Evolutionary conservation across 2,888 invertebrate species (phyloP), one percentile per base, ranked within the genome.

Genomic region (Apotomis turbidana): DNA sequence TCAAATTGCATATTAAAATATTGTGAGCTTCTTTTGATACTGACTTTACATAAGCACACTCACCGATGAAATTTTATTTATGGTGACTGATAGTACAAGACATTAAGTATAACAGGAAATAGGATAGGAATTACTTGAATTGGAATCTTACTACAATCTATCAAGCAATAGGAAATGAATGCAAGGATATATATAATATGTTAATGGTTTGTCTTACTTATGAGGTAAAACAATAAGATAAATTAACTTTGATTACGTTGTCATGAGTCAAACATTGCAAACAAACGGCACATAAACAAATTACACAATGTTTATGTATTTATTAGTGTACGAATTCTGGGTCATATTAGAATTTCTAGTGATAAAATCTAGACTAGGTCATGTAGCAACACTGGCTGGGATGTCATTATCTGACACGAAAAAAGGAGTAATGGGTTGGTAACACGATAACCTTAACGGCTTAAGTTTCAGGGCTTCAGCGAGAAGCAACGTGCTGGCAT

Each of bases 401-500:
- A 13, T 68, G 54, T 63, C 58, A 68, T 41, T 38, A 61, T 3
- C 8, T 38, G 54, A 62, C 27, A 38, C 4, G 46, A 41, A 63
- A 62, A 52, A 63, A 13, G n/a, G 15, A 51, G 49, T 46, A 59
- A 15, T n/a, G 12, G 38, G 15, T 36, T 38, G 27, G 15, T 59
- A 12, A 9, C 15, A 68, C 52, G n/a, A 5, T 63, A 57, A 63
- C 63, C 49, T 49, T 44, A 6, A 41, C 41, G 6, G 41, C 5
- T 3, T 27, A 49, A 59, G 58, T 8, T 51, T 68, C 59, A 41
- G 51, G 59, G 9, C 38, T 59, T 10, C 38, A 38, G 49, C 10
- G 70, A 70, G 66, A 83, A 61, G 84, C 85, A 85, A 87, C 80
- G 83, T 82, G 57, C 81, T 83, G 83, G 82, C 85, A 88, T 87